Conservation (phyloP, 2,888 invertebrate species). For the Athalia cordata region DNA sequence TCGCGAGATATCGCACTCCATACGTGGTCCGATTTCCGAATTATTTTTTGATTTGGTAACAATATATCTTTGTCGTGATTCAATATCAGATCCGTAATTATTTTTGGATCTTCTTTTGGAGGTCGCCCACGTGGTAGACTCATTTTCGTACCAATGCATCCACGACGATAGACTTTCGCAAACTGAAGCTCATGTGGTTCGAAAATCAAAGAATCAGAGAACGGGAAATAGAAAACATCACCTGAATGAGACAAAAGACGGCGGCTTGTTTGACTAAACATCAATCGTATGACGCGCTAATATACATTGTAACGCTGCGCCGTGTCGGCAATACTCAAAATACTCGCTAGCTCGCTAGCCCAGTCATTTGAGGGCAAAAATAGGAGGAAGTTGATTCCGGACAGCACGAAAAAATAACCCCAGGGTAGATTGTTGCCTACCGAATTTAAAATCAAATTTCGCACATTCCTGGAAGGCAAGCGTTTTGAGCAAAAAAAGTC, state of each 20-base stretch:
- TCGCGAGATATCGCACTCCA: background rate
- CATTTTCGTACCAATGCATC: slow-evolving; percentile 13
- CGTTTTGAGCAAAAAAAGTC: too few species aligned
- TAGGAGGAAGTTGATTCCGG: too few species aligned
- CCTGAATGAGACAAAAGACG: background rate
- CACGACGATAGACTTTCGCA: slow-evolving; percentile 8
- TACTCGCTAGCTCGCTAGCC: too few species aligned
- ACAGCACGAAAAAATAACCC: too few species aligned
- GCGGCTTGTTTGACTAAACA: slow-evolving; percentile 9
- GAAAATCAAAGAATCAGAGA: background rate
- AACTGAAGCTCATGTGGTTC: slow-evolving; percentile 16
- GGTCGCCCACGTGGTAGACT: slow-evolving; percentile 12
- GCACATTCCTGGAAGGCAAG: too few species aligned
- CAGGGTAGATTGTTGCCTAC: too few species aligned
- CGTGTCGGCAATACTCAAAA: background rate
- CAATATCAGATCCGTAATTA: slow-evolving; percentile 17
- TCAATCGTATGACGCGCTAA: slow-evolving; percentile 5
- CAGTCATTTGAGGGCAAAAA: too few species aligned
- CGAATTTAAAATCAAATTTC: too few species aligned
- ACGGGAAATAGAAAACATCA: slow-evolving; percentile 1
- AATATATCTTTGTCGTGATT: background rate
- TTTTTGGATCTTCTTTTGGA: slow-evolving; percentile 4
- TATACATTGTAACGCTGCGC: slow-evolving; percentile 14
- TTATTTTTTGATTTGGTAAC: slow-evolving; percentile 11
- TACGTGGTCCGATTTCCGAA: background rate